phyloP scores from a whole-genome alignment of 2,888 invertebrate species.

The Acanthopleura granulata region DNA sequence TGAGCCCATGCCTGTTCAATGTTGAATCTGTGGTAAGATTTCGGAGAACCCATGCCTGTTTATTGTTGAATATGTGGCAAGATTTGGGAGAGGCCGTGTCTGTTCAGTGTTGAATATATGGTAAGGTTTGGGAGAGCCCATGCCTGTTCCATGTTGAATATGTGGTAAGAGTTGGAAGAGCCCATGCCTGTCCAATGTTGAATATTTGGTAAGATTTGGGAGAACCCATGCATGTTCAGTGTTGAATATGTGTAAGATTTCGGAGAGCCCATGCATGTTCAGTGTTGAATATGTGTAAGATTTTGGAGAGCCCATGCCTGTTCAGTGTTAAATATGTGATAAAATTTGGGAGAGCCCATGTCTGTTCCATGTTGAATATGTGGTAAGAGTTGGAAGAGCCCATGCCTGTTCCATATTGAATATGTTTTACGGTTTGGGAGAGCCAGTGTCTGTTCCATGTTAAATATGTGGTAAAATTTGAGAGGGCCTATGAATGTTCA shows the following conservation, averaged over 20 bases:
- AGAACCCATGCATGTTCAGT: too few species aligned
- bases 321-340: constrained; percentile 29
- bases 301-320: constrained; percentile 45
- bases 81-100: constrained; percentile 42
- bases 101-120: constrained; percentile 22
- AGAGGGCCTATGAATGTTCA: too few species aligned
- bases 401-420: constrained; percentile 31
- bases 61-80: constrained; percentile 31
- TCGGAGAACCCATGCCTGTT: constrained; percentile 37
- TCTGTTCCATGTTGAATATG: constrained; percentile 19
- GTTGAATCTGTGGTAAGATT: constrained; percentile 36
- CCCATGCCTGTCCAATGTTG: too few species aligned
- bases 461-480: too few species aligned
- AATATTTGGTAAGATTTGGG: too few species aligned
- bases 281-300: too few species aligned
- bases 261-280: too few species aligned
- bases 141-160: constrained; percentile 31
- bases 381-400: constrained; percentile 42
- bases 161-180: constrained; percentile 42
- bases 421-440: constrained; percentile 40
- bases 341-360: constrained; percentile 43
- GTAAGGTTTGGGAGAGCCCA: constrained; percentile 41
- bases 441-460: too few species aligned
- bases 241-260: too few species aligned
- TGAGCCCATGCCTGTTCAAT: constrained; percentile 36